These are phyloP conservation scores for Polydesmus complanatus DNA, from an alignment of 2,888 invertebrate species.

Conservation along the genomic window DNA sequence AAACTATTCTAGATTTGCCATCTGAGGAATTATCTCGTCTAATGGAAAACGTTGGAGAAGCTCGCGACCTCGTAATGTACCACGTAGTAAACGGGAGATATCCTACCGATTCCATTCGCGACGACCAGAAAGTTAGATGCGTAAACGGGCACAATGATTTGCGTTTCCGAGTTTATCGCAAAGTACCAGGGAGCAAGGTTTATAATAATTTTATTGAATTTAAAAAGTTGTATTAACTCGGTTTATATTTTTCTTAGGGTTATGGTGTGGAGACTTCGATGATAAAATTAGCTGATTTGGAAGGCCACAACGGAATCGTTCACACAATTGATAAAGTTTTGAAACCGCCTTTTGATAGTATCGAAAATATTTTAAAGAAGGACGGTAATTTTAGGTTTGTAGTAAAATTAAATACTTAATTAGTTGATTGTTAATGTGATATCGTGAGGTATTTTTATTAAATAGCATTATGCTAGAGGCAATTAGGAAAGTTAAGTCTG, in stretches of 20 bases:
- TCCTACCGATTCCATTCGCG: conserved; percentile 32
- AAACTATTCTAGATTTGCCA: not conserved
- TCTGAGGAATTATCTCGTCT: conserved; percentile 25
- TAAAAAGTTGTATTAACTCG: not conserved
- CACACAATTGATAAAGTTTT: conserved; percentile 38
- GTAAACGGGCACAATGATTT: conserved; percentile 33
- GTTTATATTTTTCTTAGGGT: conserved; percentile 22
- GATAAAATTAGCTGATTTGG: conserved; percentile 33
- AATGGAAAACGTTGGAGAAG: conserved; percentile 27
- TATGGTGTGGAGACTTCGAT: conserved; percentile 37
- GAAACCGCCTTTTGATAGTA: conserved; percentile 32
- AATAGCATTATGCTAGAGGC: conserved; percentile 31
- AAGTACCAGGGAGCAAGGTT: conserved; percentile 25
- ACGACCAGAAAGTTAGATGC: conserved; percentile 30
- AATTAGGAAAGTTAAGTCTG: conserved; percentile 28
- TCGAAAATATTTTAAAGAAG: conserved; percentile 32
- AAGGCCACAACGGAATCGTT: conserved; percentile 37
- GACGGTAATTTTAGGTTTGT: conserved; percentile 34
- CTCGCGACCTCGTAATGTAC: conserved; percentile 33
- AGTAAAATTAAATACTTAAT: not conserved
- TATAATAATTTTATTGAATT: not conserved
- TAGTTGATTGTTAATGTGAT: not conserved
- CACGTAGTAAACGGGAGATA: conserved; percentile 34
- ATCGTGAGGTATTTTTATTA: not conserved
- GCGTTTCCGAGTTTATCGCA: conserved; percentile 35